These are phyloP conservation scores for Apodemus speciosus DNA, from an alignment of 2,113 vertebrate species.

Conservation along the genomic window DNA sequence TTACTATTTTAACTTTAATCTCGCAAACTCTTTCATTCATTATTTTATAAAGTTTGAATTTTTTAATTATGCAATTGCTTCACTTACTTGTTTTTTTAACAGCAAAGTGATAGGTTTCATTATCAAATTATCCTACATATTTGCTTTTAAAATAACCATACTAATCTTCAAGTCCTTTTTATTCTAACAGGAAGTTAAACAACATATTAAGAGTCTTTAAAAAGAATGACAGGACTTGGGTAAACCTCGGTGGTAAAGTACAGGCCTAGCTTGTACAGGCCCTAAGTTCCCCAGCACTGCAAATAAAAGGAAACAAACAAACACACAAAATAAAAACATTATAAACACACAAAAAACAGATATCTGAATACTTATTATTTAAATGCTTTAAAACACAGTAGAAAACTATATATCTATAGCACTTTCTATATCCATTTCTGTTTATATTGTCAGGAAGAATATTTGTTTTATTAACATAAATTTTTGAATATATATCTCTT, in stretches of 20 bases:
- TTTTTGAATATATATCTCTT: neutral
- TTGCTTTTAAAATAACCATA: conserved; percentile 4
- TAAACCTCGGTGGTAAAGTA: neutral
- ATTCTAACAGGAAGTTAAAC: conserved; percentile 4
- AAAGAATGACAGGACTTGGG: neutral
- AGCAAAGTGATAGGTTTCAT: neutral
- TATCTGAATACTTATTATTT: neutral
- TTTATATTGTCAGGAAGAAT: neutral
- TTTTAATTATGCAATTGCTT: neutral
- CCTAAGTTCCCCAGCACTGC: neutral
- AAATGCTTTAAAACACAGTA: conserved; percentile 6
- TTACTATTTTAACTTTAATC: neutral
- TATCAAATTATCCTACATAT: neutral
- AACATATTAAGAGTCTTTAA: neutral
- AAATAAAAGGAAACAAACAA: neutral
- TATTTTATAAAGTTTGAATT: neutral
- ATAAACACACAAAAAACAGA: neutral
- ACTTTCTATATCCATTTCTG: neutral
- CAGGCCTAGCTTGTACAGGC: too few species aligned
- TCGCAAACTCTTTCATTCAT: neutral
- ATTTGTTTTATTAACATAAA: neutral
- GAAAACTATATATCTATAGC: neutral
- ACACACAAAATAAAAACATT: neutral
- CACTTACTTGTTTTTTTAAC: neutral
- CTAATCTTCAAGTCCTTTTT: conserved; percentile 4